Evolutionary conservation across 2,888 invertebrate genomes (phyloP).

Genomic region (Dynastes tityus): DNA sequence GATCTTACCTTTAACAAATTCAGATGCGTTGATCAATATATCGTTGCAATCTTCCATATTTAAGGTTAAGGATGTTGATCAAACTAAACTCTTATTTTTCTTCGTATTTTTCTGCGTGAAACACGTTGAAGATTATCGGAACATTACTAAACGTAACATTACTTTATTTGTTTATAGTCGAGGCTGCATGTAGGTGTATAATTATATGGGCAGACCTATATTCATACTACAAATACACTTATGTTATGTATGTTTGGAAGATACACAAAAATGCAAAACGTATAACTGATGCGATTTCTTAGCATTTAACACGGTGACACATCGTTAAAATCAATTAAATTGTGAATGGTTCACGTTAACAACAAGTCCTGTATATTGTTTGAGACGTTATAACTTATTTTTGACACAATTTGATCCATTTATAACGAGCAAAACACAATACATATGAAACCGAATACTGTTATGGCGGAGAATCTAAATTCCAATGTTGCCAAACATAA

Average conservation of each 20-base stretch:
- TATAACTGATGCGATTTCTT: conserved; percentile 13
- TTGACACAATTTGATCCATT: conserved; percentile 27
- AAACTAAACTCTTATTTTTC: not conserved
- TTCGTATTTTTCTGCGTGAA: conserved; percentile 9
- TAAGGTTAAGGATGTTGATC: conserved; percentile 47
- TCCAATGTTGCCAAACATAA: not conserved
- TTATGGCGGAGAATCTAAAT: conserved; percentile 30
- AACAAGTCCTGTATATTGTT: conserved; percentile 17
- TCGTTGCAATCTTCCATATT: conserved; percentile 69
- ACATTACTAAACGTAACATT: conserved; percentile 46
- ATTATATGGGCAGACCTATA: conserved; percentile 34
- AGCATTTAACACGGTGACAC: conserved; percentile 20
- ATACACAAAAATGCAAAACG: conserved; percentile 43
- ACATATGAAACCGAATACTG: conserved; percentile 33
- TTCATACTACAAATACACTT: conserved; percentile 18
- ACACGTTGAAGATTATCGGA: conserved; percentile 41
- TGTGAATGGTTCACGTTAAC: conserved; percentile 16
- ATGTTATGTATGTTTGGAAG: conserved; percentile 30
- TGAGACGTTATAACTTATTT: conserved; percentile 1
- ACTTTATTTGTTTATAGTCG: conserved; percentile 52
- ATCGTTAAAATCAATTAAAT: conserved; percentile 16
- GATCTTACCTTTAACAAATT: conserved; percentile 77
- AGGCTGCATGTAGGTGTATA: conserved; percentile 52
- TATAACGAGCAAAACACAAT: conserved; percentile 14
- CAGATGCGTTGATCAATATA: conserved; percentile 77